These are phyloP conservation scores for Equus przewalskii DNA, from an alignment of 2,113 vertebrate species.

Conservation along the genomic window DNA sequence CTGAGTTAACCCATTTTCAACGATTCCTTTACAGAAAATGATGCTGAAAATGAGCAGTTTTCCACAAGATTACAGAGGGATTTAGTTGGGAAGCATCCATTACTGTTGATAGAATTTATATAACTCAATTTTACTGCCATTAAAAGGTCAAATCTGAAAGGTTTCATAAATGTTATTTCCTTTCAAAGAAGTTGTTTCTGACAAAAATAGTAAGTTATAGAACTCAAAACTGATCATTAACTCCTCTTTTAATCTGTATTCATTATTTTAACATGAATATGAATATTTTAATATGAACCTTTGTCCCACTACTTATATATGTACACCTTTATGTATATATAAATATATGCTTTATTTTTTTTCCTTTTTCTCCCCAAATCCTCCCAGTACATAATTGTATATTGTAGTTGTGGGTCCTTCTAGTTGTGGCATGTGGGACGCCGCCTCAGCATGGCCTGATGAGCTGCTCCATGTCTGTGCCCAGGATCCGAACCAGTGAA, in stretches of 20 bases:
- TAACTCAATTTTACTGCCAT: slow-evolving; percentile 29
- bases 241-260: neutral
- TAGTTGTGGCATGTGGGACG: too few relatives aligned
- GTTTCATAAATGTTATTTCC: slow-evolving; percentile 41
- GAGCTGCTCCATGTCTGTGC: too few relatives aligned
- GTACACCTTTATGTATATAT: too few relatives aligned
- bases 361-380: too few relatives aligned
- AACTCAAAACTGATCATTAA: neutral
- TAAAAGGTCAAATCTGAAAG: slow-evolving; percentile 63
- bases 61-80: neutral
- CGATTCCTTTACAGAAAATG: slow-evolving; percentile 27
- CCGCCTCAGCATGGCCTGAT: too few relatives aligned
- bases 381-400: too few relatives aligned
- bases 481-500: too few relatives aligned
- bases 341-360: neutral
- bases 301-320: neutral
- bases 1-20: neutral
- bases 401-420: too few relatives aligned
- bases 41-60: slow-evolving; percentile 13
- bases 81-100: neutral
- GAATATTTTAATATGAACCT: neutral
- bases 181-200: slow-evolving; percentile 47
- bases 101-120: slow-evolving; percentile 47
- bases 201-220: slow-evolving; percentile 42
- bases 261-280: neutral